These are phyloP conservation scores for Melopsittacus undulatus DNA, from an alignment of 2,797 vertebrate genomes.

Conservation along the genomic window DNA sequence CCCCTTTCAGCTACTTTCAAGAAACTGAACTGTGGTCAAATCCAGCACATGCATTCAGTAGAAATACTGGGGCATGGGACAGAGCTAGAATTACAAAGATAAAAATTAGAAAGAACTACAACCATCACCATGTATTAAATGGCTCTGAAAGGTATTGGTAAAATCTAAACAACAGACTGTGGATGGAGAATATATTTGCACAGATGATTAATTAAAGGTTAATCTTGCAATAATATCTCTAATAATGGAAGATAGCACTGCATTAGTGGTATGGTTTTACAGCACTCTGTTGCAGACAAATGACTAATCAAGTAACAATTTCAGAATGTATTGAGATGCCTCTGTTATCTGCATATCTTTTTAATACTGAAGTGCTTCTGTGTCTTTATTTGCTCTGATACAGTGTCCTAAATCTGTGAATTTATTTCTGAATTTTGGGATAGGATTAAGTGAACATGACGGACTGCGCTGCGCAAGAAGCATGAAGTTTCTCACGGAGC, in stretches of 20 bases:
- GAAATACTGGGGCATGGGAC: neutral
- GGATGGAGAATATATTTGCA: neutral
- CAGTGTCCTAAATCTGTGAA: neutral
- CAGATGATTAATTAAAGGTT: neutral
- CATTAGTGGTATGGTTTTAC: neutral
- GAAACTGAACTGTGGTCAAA: neutral
- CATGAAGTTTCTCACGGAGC: neutral
- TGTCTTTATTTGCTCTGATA: neutral
- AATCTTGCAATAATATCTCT: neutral
- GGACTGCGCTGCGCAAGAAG: neutral
- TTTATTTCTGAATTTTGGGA: neutral
- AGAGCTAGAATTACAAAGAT: neutral
- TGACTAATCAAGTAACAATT: neutral
- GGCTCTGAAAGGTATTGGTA: neutral
- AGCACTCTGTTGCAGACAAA: neutral
- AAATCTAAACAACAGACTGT: neutral
- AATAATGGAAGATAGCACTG: neutral
- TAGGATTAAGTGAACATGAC: neutral
- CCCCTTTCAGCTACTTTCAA: accelerated
- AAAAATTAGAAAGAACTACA: neutral
- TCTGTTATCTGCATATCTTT: neutral
- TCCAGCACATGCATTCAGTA: neutral
- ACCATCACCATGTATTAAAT: neutral
- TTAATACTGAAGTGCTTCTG: neutral
- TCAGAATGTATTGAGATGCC: neutral